Evolutionary conservation across 92 coral and sea anemone species (phyloP).

Genomic region (Porites rus): DNA sequence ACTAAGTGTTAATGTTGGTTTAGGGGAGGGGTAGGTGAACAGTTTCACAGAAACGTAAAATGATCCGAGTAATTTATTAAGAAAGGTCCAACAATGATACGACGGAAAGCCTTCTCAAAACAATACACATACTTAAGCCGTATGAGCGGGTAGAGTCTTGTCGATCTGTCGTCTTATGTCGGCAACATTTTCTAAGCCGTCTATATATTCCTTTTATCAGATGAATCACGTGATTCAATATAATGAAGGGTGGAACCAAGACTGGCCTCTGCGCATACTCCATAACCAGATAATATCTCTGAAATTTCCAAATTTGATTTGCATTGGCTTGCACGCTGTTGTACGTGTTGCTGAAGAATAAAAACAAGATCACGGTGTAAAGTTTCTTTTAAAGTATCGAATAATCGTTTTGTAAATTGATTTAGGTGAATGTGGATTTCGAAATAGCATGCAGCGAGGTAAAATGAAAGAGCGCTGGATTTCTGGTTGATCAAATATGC

Average conservation of each 20-base stretch:
- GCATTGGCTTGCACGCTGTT: slow-evolving; percentile 82
- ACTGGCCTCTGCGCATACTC: slow-evolving; percentile 91
- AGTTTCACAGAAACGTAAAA: too few relatives aligned
- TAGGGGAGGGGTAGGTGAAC: too few relatives aligned
- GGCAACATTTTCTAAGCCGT: slow-evolving; percentile 35
- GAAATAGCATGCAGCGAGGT: too few relatives aligned
- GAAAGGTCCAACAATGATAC: too few relatives aligned
- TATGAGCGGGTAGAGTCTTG: slow-evolving; percentile 18
- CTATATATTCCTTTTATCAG: slow-evolving; percentile 48
- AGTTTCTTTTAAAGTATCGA: background rate
- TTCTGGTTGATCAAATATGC: too few relatives aligned
- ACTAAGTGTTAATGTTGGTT: too few relatives aligned
- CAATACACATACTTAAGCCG: slow-evolving; percentile 63
- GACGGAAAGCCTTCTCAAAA: background rate
- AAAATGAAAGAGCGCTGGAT: too few relatives aligned
- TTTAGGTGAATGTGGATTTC: background rate
- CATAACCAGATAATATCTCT: slow-evolving; percentile 86
- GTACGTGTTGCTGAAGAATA: slow-evolving; percentile 76
- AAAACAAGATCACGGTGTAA: background rate
- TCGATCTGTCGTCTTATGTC: slow-evolving; percentile 7
- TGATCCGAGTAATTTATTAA: too few relatives aligned
- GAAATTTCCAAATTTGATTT: slow-evolving; percentile 89
- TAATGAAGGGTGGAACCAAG: slow-evolving; percentile 84
- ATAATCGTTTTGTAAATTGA: too few relatives aligned
- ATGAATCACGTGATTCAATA: slow-evolving; percentile 83